Evolutionary conservation across 1,140 invertebrate genomes (phyloP).

Genomic region (Drosophila ironensis): DNA sequence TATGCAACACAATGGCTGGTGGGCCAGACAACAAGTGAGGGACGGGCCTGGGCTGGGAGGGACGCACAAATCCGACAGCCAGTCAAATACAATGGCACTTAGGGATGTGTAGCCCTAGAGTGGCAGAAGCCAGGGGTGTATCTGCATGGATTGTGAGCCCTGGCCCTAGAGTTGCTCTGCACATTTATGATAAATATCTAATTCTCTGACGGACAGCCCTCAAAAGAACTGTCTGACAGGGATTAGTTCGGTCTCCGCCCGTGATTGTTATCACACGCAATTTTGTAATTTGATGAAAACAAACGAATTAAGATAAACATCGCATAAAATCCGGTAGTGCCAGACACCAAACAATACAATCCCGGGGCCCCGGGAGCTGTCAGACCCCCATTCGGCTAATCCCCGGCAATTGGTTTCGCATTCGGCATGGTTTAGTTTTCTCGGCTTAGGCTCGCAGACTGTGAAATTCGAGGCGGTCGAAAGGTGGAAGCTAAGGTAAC

Average conservation of each 20-base stretch:
- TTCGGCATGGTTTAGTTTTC: constrained; percentile 14
- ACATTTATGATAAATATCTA: constrained; percentile 76
- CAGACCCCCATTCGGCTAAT: constrained; percentile 27
- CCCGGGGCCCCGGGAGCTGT: not conserved
- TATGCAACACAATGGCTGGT: constrained; percentile 59
- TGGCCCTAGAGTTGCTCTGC: constrained; percentile 17
- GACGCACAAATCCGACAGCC: constrained; percentile 65
- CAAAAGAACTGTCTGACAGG: constrained; percentile 47
- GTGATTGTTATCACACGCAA: constrained; percentile 79
- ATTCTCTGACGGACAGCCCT: constrained; percentile 68
- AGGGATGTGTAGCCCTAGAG: constrained; percentile 35
- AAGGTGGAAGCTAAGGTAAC: constrained; percentile 47
- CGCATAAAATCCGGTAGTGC: constrained; percentile 60
- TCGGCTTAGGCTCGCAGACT: constrained; percentile 21
- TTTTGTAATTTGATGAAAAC: constrained; percentile 81
- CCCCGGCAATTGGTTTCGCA: constrained; percentile 31
- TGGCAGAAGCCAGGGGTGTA: constrained; percentile 22
- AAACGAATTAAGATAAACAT: constrained; percentile 80
- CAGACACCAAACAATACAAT: constrained; percentile 35
- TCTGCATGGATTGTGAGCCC: not conserved
- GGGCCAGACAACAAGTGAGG: constrained; percentile 62
- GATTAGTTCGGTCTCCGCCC: constrained; percentile 53
- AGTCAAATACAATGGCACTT: constrained; percentile 72
- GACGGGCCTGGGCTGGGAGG: constrained; percentile 23
- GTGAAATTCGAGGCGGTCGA: constrained; percentile 51